Percentiles rank a stretch among this genome's conserved stretches.
Evolutionary conservation across 1,140 invertebrate species (phyloP).

Genomic region (Drosophila arizonae): DNA sequence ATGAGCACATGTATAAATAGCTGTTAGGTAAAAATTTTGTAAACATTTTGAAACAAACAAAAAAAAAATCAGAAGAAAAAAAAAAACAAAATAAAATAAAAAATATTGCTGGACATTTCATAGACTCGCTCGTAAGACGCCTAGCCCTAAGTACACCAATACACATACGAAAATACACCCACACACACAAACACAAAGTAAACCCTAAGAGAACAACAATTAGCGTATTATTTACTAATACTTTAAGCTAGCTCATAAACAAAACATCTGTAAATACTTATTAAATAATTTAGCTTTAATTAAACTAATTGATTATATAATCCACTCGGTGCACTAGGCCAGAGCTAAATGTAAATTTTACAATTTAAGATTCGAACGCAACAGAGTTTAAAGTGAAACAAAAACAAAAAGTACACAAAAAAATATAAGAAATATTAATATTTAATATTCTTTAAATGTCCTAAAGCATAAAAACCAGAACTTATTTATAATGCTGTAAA

Average conservation of each 20-base stretch:
- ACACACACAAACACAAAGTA: slow-evolving; percentile 32
- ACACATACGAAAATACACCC: slow-evolving; percentile 18
- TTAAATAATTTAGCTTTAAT: slow-evolving; percentile 28
- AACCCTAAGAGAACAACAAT: slow-evolving; percentile 16
- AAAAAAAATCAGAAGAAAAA: slow-evolving; percentile 5
- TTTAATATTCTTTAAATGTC: slow-evolving; percentile 79
- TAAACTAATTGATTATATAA: slow-evolving; percentile 42
- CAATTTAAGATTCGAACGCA: slow-evolving; percentile 29
- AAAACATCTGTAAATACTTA: slow-evolving; percentile 38
- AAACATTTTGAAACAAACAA: slow-evolving; percentile 56
- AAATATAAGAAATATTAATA: slow-evolving; percentile 63
- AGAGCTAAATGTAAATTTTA: slow-evolving; percentile 50
- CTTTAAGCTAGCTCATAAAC: slow-evolving; percentile 34
- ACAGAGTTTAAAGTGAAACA: slow-evolving; percentile 39
- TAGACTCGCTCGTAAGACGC: slow-evolving; percentile 56
- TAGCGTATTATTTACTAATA: slow-evolving; percentile 43
- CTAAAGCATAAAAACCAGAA: slow-evolving; percentile 63
- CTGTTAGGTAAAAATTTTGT: slow-evolving; percentile 49
- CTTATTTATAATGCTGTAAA: slow-evolving; percentile 36
- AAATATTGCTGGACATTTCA: slow-evolving; percentile 72
- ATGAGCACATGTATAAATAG: slow-evolving; percentile 65
- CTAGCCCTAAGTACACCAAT: slow-evolving; percentile 46
- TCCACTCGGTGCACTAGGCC: slow-evolving; percentile 34
- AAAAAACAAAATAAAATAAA: slow-evolving; percentile 7
- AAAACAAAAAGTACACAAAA: slow-evolving; percentile 12